A percentile compares a stretch with the other conserved stretches of the same genome.
Conservation (phyloP, 2,113 vertebrate species). For the Cacatua alba region DNA sequence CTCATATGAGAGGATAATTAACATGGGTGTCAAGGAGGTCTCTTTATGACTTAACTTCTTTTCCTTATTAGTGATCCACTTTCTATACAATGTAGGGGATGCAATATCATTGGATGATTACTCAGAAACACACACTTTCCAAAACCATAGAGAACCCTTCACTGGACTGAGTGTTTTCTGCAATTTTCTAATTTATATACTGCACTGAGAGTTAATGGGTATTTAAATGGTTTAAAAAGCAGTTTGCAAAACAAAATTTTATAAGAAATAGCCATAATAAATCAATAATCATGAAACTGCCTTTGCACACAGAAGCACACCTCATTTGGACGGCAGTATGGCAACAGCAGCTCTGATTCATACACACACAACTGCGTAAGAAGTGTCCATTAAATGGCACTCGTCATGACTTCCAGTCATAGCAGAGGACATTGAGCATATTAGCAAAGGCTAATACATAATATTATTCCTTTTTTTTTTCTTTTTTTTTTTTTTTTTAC, state of each 20-base stretch:
- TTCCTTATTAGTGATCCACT: neutral
- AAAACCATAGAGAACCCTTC: neutral
- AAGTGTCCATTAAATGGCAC: neutral
- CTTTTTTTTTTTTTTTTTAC: neutral
- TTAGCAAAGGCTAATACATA: neutral
- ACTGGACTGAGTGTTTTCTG: neutral
- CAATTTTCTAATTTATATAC: conserved; percentile 13
- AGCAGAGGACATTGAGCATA: neutral
- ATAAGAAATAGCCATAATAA: neutral
- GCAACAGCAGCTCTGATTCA: neutral
- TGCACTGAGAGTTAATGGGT: neutral
- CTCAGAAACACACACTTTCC: neutral
- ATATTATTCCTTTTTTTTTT: neutral
- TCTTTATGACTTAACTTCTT: neutral
- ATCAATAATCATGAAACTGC: neutral
- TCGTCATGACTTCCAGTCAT: neutral
- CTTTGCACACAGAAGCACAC: neutral
- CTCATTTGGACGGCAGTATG: neutral
- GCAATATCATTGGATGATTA: neutral
- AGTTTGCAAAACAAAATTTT: conserved; percentile 10
- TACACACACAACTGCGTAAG: neutral
- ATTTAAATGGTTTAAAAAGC: conserved; percentile 9
- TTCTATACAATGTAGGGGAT: neutral
- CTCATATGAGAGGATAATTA: neutral
- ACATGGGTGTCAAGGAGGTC: neutral